A percentile compares a stretch with the other conserved stretches of the same genome.
Conservation (phyloP, 2,888 invertebrate genomes). For the Amorpha juglandis region DNA sequence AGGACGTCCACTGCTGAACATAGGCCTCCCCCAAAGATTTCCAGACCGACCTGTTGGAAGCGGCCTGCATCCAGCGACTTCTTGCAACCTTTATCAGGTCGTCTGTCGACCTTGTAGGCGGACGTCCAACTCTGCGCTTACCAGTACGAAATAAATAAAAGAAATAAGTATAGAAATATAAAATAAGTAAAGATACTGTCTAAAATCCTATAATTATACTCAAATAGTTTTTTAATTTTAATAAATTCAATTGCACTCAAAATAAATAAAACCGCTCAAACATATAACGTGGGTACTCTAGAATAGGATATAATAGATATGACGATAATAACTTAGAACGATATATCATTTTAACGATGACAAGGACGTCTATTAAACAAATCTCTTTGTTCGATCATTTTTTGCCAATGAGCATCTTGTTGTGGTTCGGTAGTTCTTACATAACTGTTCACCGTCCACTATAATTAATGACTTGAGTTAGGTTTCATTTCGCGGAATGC, state of each 20-base stretch:
- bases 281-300: background rate
- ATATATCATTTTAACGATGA: conserved; percentile 22
- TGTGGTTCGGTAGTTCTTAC: conserved; percentile 32
- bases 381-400: conserved; percentile 21
- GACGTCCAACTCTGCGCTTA: too few relatives aligned
- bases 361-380: conserved; percentile 25
- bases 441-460: conserved; percentile 42
- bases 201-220: background rate
- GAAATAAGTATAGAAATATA: too few relatives aligned
- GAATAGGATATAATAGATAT: background rate
- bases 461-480: conserved; percentile 52
- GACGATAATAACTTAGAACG: background rate
- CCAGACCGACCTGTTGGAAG: too few relatives aligned
- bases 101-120: too few relatives aligned
- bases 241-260: too few relatives aligned
- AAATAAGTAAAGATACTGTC: background rate
- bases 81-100: too few relatives aligned
- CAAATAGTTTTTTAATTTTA: too few relatives aligned
- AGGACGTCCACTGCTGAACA: too few relatives aligned
- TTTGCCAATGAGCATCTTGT: conserved; percentile 20
- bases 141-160: too few relatives aligned
- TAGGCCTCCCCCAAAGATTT: too few relatives aligned
- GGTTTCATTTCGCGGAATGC: conserved; percentile 47
- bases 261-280: background rate
- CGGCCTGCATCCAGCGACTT: too few relatives aligned